phyloP scores from a whole-genome alignment of 2,113 vertebrate genomes.

The Conger conger region DNA sequence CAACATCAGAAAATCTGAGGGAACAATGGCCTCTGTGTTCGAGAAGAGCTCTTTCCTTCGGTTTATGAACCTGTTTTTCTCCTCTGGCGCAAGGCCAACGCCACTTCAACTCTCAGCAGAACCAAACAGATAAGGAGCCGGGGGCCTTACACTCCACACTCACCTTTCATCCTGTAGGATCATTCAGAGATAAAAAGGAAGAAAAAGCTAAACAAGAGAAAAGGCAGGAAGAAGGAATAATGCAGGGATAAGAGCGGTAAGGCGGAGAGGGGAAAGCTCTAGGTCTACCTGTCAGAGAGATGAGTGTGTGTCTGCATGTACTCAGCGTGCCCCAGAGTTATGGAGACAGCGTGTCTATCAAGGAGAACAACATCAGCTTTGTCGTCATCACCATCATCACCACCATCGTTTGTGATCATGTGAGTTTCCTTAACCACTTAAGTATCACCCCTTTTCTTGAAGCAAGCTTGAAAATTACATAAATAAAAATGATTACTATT shows the following conservation, averaged over 20 bases:
- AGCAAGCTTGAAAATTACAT: too few relatives aligned
- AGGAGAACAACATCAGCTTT: background rate
- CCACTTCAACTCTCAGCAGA: background rate
- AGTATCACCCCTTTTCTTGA: too few relatives aligned
- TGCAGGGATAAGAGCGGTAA: background rate
- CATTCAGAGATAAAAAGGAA: background rate
- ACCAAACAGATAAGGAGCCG: background rate
- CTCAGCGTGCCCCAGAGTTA: background rate
- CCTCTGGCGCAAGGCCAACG: background rate
- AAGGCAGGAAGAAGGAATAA: background rate
- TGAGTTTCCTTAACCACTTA: too few relatives aligned
- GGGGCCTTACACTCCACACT: background rate
- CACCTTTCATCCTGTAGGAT: background rate
- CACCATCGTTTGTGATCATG: background rate
- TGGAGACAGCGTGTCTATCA: background rate
- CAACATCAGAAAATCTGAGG: background rate
- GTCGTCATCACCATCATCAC: background rate
- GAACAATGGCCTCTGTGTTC: constrained; percentile 20
- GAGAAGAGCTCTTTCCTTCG: background rate
- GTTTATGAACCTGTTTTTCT: constrained; percentile 15
- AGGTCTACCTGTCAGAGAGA: background rate
- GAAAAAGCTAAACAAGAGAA: constrained; percentile 13
- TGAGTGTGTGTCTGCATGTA: background rate
- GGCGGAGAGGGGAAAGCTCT: background rate
- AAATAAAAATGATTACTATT: too few relatives aligned